Conservation (phyloP, 2,113 vertebrate genomes). For the Phalacrocorax brasilianus region DNA sequence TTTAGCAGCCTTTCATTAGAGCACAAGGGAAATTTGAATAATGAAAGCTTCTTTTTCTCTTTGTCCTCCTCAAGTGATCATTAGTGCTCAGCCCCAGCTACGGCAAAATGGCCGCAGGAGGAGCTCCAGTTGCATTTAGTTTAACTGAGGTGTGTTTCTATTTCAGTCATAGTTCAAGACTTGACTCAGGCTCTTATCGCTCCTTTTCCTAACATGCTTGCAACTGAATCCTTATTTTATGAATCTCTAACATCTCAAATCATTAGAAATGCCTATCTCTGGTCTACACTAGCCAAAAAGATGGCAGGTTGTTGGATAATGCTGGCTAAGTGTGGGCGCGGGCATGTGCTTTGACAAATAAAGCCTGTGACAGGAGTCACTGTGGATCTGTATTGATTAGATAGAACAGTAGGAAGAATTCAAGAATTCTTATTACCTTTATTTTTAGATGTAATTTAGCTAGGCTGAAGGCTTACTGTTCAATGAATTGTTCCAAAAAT, state of each 20-base stretch:
- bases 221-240: background rate
- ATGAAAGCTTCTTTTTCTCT: background rate
- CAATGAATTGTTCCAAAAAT: background rate
- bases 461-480: background rate
- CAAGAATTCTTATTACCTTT: background rate
- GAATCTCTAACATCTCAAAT: background rate
- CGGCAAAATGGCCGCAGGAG: background rate
- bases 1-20: background rate
- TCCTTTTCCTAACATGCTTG: background rate
- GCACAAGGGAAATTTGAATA: background rate
- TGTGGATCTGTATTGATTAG: background rate
- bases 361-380: background rate
- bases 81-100: background rate
- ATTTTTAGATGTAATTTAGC: background rate
- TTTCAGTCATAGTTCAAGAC: background rate
- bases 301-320: background rate
- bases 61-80: background rate
- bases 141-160: background rate
- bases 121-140: background rate
- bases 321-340: fast-evolving
- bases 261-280: background rate
- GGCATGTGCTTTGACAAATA: background rate
- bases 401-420: background rate
- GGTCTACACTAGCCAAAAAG: fast-evolving
- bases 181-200: background rate